Evolutionary conservation across 2,797 vertebrate genomes (phyloP).

Genomic region (Sebastes hopkinsi): DNA sequence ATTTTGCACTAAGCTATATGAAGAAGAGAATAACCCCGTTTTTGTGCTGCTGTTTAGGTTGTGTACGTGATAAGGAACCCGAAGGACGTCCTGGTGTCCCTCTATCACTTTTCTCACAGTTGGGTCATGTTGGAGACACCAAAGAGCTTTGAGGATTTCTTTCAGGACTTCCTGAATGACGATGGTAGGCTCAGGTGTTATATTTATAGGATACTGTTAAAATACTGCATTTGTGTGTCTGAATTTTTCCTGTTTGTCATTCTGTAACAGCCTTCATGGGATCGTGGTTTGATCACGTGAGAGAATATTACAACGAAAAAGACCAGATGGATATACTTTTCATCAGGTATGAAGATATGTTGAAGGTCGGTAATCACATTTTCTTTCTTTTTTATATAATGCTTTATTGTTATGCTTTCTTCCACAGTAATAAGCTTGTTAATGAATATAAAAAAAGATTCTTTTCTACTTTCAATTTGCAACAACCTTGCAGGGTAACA

Average conservation of each 20-base stretch:
- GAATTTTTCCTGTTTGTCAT: neutral
- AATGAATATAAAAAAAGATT: too few species aligned
- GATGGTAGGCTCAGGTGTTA: neutral
- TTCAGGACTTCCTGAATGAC: neutral
- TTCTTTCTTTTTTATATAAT: too few species aligned
- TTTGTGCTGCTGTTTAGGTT: neutral
- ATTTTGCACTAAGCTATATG: too few species aligned
- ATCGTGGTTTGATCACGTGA: neutral
- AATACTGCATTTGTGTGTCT: neutral
- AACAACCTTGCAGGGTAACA: too few species aligned
- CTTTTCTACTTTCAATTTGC: too few species aligned
- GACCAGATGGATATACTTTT: neutral
- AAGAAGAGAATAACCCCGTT: too few species aligned
- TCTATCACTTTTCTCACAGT: neutral
- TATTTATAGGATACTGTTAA: neutral
- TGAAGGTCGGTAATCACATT: neutral
- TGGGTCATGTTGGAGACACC: neutral
- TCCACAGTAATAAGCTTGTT: too few species aligned
- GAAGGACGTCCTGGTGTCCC: neutral
- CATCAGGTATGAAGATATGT: neutral
- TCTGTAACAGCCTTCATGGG: neutral
- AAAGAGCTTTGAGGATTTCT: neutral
- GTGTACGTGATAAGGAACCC: neutral
- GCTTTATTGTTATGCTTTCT: too few species aligned
- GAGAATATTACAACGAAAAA: neutral